Evolutionary conservation across 2,888 invertebrate genomes (phyloP).

Genomic region (Melinaea marsaeus): DNA sequence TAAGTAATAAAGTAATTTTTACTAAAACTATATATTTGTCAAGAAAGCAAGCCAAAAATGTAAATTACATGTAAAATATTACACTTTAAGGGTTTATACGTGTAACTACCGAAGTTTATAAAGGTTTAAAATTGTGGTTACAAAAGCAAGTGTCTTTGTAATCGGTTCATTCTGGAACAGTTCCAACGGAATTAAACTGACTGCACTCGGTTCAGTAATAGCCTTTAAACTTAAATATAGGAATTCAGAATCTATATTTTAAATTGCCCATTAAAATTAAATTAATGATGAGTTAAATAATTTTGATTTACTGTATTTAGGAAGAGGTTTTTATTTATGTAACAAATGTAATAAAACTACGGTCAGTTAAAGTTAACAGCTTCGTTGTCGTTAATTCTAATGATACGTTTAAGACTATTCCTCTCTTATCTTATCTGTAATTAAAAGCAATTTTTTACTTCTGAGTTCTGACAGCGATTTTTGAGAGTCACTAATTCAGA

Average conservation of each 20-base stretch:
- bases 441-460: no score
- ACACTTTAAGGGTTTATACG: background rate
- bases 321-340: background rate
- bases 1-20: no score
- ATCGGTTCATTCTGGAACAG: conserved; percentile 47
- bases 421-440: no score
- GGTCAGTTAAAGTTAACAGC: no score
- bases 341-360: no score
- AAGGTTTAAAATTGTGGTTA: conserved; percentile 21
- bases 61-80: conserved; percentile 8
- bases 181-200: conserved; percentile 55
- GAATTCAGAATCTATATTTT: conserved; percentile 23
- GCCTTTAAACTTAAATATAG: conserved; percentile 30
- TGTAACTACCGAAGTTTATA: conserved; percentile 14
- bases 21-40: no score
- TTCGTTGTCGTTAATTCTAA: no score
- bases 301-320: background rate
- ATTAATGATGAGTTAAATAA: background rate
- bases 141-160: conserved; percentile 29
- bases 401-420: no score
- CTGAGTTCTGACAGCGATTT: no score
- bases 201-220: conserved; percentile 43
- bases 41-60: background rate
- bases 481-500: no score
- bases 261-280: conserved; percentile 9